Percentiles rank a stretch among this genome's conserved stretches.
Evolutionary conservation across 2,113 vertebrate genomes (phyloP).

Genomic region (Varanus komodoensis): DNA sequence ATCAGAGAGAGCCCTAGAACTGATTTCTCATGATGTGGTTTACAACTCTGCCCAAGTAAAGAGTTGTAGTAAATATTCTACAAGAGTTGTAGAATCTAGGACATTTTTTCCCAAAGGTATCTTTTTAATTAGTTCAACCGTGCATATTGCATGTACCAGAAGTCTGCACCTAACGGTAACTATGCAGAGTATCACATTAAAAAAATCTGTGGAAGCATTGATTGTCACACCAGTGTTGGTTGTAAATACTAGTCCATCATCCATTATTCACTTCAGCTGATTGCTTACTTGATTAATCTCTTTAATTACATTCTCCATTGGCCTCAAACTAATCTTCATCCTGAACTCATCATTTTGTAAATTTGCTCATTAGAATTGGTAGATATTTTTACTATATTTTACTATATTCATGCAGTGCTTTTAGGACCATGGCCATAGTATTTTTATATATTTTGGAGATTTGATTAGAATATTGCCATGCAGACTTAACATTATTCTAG

Average conservation of each 20-base stretch:
- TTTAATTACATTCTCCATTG: background rate
- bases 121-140: background rate
- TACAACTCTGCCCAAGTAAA: too few relatives aligned
- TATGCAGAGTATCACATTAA: background rate
- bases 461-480: too few relatives aligned
- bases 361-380: background rate
- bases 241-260: background rate
- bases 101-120: background rate
- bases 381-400: too few relatives aligned
- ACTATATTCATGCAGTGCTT: too few relatives aligned
- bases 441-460: background rate
- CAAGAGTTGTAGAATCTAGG: too few relatives aligned
- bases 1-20: too few relatives aligned
- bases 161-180: background rate
- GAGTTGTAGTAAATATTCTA: too few relatives aligned
- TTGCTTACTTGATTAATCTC: background rate
- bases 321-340: background rate
- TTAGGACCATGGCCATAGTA: background rate
- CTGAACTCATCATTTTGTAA: background rate
- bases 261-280: background rate
- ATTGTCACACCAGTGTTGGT: background rate
- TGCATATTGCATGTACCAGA: background rate
- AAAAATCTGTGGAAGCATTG: background rate
- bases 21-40: too few relatives aligned
- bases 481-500: background rate